Percentiles rank a stretch among this genome's conserved stretches.
phyloP scores from a whole-genome alignment of 1,140 invertebrate species.

The Macrosteles quadrilineatus region DNA sequence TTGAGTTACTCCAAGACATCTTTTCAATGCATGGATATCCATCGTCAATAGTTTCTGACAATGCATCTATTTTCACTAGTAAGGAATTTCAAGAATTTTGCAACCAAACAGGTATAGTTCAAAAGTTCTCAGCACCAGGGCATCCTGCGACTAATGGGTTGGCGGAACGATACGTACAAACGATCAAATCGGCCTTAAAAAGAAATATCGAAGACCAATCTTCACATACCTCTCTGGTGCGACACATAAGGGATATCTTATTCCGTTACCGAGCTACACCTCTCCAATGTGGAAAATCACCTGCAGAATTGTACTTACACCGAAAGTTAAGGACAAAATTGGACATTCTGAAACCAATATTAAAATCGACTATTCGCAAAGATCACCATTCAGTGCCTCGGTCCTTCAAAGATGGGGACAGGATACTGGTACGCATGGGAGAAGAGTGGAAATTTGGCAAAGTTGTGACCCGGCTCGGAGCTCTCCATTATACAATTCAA shows the following conservation, averaged over 20 bases:
- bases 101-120: conserved; percentile 38
- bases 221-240: too few relatives aligned
- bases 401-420: neutral
- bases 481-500: neutral
- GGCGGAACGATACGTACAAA: conserved; percentile 46
- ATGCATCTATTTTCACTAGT: conserved; percentile 31
- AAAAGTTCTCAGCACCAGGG: conserved; percentile 44
- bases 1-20: conserved; percentile 19
- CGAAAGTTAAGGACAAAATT: neutral
- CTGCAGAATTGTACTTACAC: conserved; percentile 22
- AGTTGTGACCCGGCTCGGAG: neutral
- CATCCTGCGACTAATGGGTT: conserved; percentile 48
- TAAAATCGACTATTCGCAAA: too few relatives aligned
- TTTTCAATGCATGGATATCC: conserved; percentile 23
- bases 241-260: neutral
- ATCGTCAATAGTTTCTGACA: conserved; percentile 34
- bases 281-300: neutral
- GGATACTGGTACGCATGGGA: neutral
- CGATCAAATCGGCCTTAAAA: conserved; percentile 45
- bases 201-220: conserved; percentile 38
- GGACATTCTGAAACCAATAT: neutral
- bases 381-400: too few relatives aligned
- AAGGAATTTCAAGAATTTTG: conserved; percentile 28
- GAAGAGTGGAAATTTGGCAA: neutral
- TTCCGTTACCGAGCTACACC: conserved; percentile 20